Conservation (phyloP, 2,888 invertebrate genomes). For the Brachyptera risi region DNA sequence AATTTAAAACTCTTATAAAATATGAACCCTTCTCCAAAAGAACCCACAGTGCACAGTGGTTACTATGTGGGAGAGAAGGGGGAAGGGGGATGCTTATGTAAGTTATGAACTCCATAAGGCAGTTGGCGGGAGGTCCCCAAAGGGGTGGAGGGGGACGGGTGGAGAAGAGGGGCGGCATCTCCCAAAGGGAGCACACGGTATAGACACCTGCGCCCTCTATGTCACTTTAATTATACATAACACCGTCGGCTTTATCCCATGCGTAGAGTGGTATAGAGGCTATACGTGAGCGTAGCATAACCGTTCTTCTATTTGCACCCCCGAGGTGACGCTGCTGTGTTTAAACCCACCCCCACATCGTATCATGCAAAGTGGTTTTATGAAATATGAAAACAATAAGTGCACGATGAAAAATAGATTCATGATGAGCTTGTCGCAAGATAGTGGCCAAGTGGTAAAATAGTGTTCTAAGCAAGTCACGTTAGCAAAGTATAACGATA, state of each 20-base stretch:
- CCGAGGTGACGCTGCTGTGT: not conserved
- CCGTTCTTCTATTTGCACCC: not conserved
- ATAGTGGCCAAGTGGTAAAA: too few relatives aligned
- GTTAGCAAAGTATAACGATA: too few relatives aligned
- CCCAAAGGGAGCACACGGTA: too few relatives aligned
- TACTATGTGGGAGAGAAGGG: not conserved
- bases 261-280: not conserved
- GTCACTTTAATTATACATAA: conserved; percentile 22
- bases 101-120: conserved; percentile 25
- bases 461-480: too few relatives aligned
- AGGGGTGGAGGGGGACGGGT: conserved; percentile 5
- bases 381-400: not conserved
- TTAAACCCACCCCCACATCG: not conserved
- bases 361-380: not conserved
- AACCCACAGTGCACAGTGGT: not conserved
- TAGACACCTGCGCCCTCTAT: conserved; percentile 16
- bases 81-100: conserved; percentile 11
- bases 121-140: conserved; percentile 17
- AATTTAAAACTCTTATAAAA: conserved; percentile 20
- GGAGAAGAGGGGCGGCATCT: too few relatives aligned
- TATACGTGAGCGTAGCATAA: not conserved
- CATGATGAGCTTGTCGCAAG: too few relatives aligned
- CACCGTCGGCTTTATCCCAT: conserved; percentile 5
- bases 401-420: not conserved
- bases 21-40: conserved; percentile 16